Base-by-base conservation (phyloP, 2,113 vertebrate genomes). In the Pao palembangensis region DNA sequence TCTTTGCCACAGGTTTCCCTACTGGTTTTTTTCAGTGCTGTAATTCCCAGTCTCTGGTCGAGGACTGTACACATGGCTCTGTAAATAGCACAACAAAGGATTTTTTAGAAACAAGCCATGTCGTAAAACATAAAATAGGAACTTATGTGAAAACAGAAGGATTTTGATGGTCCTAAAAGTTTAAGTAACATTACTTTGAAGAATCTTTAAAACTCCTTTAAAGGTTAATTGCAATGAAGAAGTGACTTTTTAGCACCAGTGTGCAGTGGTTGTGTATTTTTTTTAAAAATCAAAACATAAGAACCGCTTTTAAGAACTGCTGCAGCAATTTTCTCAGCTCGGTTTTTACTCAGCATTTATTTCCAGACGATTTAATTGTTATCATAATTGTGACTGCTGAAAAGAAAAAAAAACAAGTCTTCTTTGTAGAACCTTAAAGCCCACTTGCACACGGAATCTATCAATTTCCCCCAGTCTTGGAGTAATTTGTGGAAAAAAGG, bases 401-500 rank as follows among this genome's bases (percentile, higher is more conserved):
- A 56, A 70, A 68, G 71, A 61, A 17, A 3, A 38, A 21, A 67
- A 61, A n/a, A 17, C 16, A 16, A 28, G 49, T 48, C 55, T 57
- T 80, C 41, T 58, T 56, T 71, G 56, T 65, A 74, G 58, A 61
- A 76, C 63, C 74, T 51, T 76, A 71, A 81, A 79, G 61, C 68
- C 34, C 49, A 44, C 55, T 71, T 73, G 73, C 67, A 77, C 71
- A 73, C 78, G 81, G 73, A 83, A 83, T 87, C 80, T 81, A 82
- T 87, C 64, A 76, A 80, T 84, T 82, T 80, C 34, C 74, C 34
- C 60, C 16, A 49, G 80, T 77, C 81, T 87, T 85, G 79, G 82
- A 89, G 85, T 86, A 75, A 87, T 87, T 85, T 87, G 78, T 83
- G 82, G 78, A 88, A 87, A 84, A 79, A 46, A 60, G 60, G 67